Evolutionary conservation across 1,140 invertebrate species (phyloP).

Genomic region (Nilaparvata lugens): DNA sequence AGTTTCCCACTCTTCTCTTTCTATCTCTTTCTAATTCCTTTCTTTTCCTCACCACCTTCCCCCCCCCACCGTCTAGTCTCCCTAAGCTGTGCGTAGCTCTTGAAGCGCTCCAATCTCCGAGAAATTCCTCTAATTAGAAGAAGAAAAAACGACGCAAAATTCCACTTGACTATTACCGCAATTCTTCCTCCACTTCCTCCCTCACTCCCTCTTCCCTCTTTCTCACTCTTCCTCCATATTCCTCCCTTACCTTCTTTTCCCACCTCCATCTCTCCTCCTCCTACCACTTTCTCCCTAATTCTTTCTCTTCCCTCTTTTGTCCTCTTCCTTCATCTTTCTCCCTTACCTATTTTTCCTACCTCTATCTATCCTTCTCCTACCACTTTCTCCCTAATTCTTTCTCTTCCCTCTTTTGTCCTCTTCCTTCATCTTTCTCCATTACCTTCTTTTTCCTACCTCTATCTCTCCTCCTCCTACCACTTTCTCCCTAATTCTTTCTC

Average conservation of each 20-base stretch:
- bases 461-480: background rate
- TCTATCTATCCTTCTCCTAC: background rate
- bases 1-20: too few relatives aligned
- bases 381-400: background rate
- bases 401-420: background rate
- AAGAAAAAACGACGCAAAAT: too few relatives aligned
- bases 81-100: too few relatives aligned
- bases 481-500: background rate
- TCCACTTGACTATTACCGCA: too few relatives aligned
- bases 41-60: too few relatives aligned
- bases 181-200: background rate
- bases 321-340: background rate
- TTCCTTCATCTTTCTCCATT: background rate
- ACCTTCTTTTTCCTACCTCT: background rate
- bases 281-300: background rate
- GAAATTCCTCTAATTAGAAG: too few relatives aligned
- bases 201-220: slow-evolving; percentile 4
- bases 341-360: background rate
- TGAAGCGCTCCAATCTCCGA: too few relatives aligned
- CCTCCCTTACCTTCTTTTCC: background rate
- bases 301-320: background rate
- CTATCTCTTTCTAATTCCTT: too few relatives aligned
- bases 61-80: too few relatives aligned
- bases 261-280: background rate
- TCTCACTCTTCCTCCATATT: background rate